Evolutionary conservation across 2,888 invertebrate genomes (phyloP).

Genomic region (Sabatieria punctata): DNA sequence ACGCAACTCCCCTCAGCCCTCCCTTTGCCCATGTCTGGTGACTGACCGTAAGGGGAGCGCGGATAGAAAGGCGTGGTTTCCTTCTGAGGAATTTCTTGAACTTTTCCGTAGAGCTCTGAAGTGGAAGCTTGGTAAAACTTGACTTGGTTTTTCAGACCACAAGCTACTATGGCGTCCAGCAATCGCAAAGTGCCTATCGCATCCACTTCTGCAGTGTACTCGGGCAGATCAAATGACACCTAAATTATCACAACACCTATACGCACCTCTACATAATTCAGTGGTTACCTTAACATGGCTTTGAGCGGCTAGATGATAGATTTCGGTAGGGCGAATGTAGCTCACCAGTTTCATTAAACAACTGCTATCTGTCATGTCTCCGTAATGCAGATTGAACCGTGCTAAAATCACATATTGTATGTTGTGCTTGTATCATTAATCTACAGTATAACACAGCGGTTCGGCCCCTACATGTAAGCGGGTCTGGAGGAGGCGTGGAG

Average conservation of each 20-base stretch:
- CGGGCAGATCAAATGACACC: slow-evolving; percentile 89
- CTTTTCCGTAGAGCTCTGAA: slow-evolving; percentile 83
- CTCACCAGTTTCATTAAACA: slow-evolving; percentile 71
- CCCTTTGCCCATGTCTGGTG: neutral
- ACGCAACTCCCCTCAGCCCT: too few species aligned
- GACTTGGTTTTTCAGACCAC: slow-evolving; percentile 58
- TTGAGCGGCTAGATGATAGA: slow-evolving; percentile 95
- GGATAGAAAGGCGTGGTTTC: slow-evolving; percentile 92
- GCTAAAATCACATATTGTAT: slow-evolving; percentile 47
- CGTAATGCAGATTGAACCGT: slow-evolving; percentile 80
- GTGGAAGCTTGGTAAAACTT: slow-evolving; percentile 85
- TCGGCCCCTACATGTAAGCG: too few species aligned
- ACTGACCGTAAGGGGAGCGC: slow-evolving; percentile 75
- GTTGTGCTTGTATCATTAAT: too few species aligned
- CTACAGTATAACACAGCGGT: too few species aligned
- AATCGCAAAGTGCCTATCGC: slow-evolving; percentile 79
- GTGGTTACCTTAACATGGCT: slow-evolving; percentile 79
- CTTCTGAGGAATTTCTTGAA: slow-evolving; percentile 72
- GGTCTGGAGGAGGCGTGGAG: too few species aligned
- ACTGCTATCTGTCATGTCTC: slow-evolving; percentile 94
- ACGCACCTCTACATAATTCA: neutral
- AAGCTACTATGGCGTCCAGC: slow-evolving; percentile 75
- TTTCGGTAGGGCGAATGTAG: slow-evolving; percentile 64
- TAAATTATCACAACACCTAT: slow-evolving; percentile 21
- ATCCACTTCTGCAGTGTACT: slow-evolving; percentile 96